Conservation (phyloP, 2,888 invertebrate genomes). For the Nycteola revayana region DNA sequence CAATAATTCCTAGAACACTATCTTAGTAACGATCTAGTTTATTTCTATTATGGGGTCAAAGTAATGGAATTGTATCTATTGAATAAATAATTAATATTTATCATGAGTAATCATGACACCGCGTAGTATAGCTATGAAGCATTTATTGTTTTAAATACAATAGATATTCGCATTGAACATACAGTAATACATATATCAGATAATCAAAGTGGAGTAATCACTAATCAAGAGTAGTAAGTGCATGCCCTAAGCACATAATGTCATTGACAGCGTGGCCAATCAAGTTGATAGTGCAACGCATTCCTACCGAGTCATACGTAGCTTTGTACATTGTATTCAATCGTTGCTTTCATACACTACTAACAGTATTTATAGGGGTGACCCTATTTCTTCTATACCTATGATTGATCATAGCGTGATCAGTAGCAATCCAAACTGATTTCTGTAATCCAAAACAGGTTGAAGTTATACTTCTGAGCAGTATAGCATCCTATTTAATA, state of each 20-base stretch:
- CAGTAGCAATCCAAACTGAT: slow-evolving; percentile 26
- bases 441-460: slow-evolving; percentile 24
- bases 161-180: too few species aligned
- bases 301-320: slow-evolving; percentile 23
- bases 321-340: slow-evolving; percentile 28
- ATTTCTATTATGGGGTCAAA: too few species aligned
- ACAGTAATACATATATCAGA: too few species aligned
- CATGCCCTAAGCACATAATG: slow-evolving; percentile 18
- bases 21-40: too few species aligned
- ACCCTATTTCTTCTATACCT: slow-evolving; percentile 26
- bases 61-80: too few species aligned
- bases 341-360: slow-evolving; percentile 4
- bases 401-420: slow-evolving; percentile 33
- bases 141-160: too few species aligned
- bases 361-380: slow-evolving; percentile 8
- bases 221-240: too few species aligned
- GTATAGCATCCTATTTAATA: slow-evolving; percentile 9
- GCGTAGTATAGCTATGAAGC: too few species aligned
- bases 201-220: too few species aligned
- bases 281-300: slow-evolving; percentile 27
- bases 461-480: slow-evolving; percentile 13
- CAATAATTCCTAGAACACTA: too few species aligned
- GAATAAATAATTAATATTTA: too few species aligned
- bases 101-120: too few species aligned
- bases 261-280: slow-evolving; percentile 32